A percentile compares a stretch with the other conserved stretches of the same genome.
phyloP scores from a whole-genome alignment of 2,113 vertebrate species.

The Daphoenositta chrysoptera region DNA sequence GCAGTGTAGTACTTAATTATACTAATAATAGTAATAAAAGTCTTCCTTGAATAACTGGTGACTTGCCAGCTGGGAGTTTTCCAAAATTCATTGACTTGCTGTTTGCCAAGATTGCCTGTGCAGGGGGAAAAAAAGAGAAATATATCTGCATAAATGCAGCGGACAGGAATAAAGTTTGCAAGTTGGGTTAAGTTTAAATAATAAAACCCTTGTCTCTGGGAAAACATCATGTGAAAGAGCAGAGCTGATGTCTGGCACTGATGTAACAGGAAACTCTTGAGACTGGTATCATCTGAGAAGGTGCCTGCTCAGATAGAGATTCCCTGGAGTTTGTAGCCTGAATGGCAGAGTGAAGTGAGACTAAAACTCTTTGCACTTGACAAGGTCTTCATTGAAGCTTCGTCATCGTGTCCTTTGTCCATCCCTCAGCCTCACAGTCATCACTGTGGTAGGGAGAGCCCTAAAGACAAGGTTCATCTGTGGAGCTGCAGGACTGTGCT shows the following conservation, averaged over 20 bases:
- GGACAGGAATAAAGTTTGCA: not conserved
- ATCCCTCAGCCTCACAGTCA: not conserved
- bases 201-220: not conserved
- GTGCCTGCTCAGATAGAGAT: not conserved
- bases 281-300: not conserved
- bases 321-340: not conserved
- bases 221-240: not conserved
- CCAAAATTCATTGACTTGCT: not conserved
- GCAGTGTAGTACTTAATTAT: not conserved
- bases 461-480: not conserved
- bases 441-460: not conserved
- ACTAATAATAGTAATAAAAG: slow-evolving; percentile 30
- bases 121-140: not conserved
- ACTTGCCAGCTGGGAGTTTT: slow-evolving; percentile 13
- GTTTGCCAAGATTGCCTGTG: not conserved
- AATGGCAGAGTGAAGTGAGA: not conserved
- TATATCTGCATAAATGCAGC: not conserved
- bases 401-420: not conserved
- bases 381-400: not conserved
- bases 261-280: slow-evolving; percentile 8
- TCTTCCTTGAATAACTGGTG: slow-evolving; percentile 12
- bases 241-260: not conserved
- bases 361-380: not conserved
- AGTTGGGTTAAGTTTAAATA: not conserved
- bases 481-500: not conserved